A percentile compares a stretch with the other conserved stretches of the same genome.
phyloP scores from a whole-genome alignment of 1,140 invertebrate genomes.

The Drosophila subpulchrella region DNA sequence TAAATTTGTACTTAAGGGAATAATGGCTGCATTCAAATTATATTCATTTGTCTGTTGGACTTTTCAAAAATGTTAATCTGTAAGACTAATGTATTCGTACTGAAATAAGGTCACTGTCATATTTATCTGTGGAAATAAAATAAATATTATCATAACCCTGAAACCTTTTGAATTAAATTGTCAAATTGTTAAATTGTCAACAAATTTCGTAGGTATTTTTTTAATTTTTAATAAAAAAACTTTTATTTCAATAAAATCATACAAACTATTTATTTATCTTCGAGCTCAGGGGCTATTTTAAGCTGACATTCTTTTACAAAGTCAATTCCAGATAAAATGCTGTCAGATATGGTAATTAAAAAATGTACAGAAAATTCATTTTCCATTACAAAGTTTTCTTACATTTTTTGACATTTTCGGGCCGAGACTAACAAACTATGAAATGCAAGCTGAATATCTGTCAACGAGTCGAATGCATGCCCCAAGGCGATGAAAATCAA shows the following conservation, averaged over 20 bases:
- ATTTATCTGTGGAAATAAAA: too few relatives aligned
- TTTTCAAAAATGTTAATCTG: too few relatives aligned
- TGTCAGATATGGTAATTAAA: background rate
- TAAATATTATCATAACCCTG: too few relatives aligned
- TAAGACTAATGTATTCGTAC: too few relatives aligned
- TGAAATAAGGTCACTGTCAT: too few relatives aligned
- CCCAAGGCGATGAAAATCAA: constrained; percentile 72
- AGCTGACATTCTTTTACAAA: background rate
- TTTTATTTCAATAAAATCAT: background rate
- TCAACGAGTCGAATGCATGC: constrained; percentile 59
- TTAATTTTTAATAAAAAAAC: background rate
- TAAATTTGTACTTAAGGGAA: constrained; percentile 3
- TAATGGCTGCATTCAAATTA: background rate
- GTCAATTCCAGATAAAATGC: background rate
- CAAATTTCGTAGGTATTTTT: too few relatives aligned
- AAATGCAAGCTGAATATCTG: constrained; percentile 18
- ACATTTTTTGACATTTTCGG: constrained; percentile 12
- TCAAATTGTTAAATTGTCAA: too few relatives aligned
- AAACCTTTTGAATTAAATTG: too few relatives aligned
- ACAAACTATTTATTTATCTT: too few relatives aligned
- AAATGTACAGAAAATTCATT: background rate
- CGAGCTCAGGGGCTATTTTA: background rate
- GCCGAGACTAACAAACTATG: constrained; percentile 22
- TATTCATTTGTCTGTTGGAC: background rate
- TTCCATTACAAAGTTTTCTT: background rate